These are phyloP conservation scores for Fulmarus glacialis DNA, from an alignment of 2,113 vertebrate species.

Conservation along the genomic window DNA sequence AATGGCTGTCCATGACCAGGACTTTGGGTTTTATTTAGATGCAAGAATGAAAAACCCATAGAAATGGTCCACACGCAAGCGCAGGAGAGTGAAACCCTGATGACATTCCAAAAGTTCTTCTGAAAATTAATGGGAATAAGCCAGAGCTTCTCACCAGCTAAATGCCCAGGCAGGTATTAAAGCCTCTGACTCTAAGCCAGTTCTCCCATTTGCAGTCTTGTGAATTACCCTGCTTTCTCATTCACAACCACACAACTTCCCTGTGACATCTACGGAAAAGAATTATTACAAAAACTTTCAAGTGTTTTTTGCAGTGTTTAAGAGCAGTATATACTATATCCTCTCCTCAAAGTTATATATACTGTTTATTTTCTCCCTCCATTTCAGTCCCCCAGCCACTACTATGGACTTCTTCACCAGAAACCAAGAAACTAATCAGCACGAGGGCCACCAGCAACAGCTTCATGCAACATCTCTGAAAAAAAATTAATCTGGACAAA, in stretches of 20 bases:
- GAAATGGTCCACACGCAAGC: background rate
- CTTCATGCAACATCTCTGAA: background rate
- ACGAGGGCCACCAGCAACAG: background rate
- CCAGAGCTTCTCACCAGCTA: background rate
- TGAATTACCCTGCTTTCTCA: background rate
- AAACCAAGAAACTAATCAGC: background rate
- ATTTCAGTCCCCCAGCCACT: background rate
- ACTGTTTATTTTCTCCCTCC: background rate
- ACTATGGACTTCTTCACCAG: background rate
- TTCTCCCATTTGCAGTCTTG: background rate
- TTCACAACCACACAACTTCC: background rate
- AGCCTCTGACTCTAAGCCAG: background rate
- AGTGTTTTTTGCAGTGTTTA: background rate
- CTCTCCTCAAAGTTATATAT: background rate
- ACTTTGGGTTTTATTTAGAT: background rate
- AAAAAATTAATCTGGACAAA: background rate
- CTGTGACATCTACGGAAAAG: background rate
- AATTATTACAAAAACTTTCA: background rate
- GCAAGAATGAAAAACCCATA: background rate
- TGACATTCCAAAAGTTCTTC: background rate
- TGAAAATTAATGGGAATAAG: background rate
- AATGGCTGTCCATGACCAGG: background rate
- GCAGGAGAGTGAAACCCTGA: background rate
- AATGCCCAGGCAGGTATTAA: background rate
- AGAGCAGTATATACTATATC: background rate